phyloP scores from a whole-genome alignment of 1,140 invertebrate species.

The Trinorchestia longiramus region DNA sequence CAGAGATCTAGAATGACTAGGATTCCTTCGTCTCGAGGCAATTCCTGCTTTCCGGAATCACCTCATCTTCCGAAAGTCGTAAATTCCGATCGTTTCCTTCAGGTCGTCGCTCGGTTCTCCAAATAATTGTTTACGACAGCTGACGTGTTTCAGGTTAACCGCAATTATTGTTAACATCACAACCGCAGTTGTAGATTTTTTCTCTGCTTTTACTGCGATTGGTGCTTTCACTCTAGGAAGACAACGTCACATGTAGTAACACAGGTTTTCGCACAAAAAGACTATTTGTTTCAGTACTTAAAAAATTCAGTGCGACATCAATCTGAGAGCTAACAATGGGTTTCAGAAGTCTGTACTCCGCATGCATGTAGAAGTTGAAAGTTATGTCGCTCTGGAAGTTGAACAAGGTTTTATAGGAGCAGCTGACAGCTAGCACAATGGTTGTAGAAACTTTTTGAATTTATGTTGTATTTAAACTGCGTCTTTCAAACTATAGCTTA shows the following conservation, averaged over 20 bases:
- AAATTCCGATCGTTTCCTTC: background rate
- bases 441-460: background rate
- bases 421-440: background rate
- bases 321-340: background rate
- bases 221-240: background rate
- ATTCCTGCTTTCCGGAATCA: background rate
- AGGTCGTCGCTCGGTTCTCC: background rate
- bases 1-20: background rate
- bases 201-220: background rate
- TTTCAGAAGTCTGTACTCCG: background rate
- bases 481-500: background rate
- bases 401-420: background rate
- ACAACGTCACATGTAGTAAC: background rate
- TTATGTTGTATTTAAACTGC: background rate
- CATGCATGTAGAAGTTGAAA: background rate
- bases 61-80: slow-evolving; percentile 6
- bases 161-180: background rate
- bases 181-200: background rate
- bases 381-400: background rate
- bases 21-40: background rate
- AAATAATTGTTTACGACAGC: background rate
- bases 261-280: background rate
- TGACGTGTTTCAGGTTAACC: background rate
- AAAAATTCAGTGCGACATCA: background rate
- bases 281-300: background rate